Evolutionary conservation across 2,113 vertebrate species (phyloP), one percentile per base, ranked within the genome.

Genomic region (Shinisaurus crocodilurus): DNA sequence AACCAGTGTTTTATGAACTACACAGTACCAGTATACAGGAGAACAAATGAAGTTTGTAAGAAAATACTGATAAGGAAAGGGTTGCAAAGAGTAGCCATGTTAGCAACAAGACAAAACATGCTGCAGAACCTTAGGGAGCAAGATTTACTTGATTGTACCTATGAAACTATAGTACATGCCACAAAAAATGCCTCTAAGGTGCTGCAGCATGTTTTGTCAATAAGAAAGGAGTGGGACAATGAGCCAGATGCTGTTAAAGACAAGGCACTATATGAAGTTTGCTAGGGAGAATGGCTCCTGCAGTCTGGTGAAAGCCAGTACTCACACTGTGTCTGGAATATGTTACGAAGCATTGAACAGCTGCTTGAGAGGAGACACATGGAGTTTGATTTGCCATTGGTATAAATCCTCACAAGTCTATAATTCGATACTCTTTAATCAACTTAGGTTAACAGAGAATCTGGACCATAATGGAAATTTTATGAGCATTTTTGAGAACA

Each of bases 361-460:
- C 45, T 60, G 63, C 27, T 23, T 91, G 77, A 89, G n/a, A 89
- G 27, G 74, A 89, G 27, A 86, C 32, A 45, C 57, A 25, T 85
- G 70, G 40, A 91, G 37, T 54, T 45, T 9, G n/a, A 91, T 77
- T 25, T 5, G 86, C 9, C 32, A 8, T 6, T 87, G 4, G 65
- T 75, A 67, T 0, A 88, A 82, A 76, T 1, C 57, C 32, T 72
- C 83, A 86, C 37, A 86, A 57, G 43, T 54, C 23, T 79, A 90
- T 40, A 85, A 43, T 70, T 86, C 65, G 70, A 37, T 32, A 80
- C 57, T n/a, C 60, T 85, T 81, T 80, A 88, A 88, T 88, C 82
- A 90, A 90, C 48, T 86, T 80, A 72, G 48, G 76, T 57, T 32
- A 85, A 76, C 43, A 43, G 82, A 90, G 43, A 88, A 88, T 50